These are phyloP conservation scores for Macrotus californicus DNA, from an alignment of 2,113 vertebrate species.

Conservation along the genomic window DNA sequence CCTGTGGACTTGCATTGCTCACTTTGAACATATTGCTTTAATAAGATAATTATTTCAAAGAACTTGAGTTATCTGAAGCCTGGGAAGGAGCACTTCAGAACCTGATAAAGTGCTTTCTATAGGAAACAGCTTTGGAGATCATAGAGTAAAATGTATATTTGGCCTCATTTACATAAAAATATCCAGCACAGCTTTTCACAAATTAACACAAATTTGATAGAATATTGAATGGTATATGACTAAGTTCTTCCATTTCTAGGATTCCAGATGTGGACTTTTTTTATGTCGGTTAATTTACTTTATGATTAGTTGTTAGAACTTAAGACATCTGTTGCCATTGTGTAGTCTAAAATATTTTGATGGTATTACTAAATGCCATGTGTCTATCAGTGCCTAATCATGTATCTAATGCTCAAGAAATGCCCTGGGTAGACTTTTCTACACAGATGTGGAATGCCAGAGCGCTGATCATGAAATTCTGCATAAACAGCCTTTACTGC, in stretches of 20 bases:
- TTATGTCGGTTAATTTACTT: slow-evolving; percentile 65
- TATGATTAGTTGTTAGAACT: slow-evolving; percentile 67
- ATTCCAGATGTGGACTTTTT: slow-evolving; percentile 52
- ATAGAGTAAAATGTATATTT: slow-evolving; percentile 43
- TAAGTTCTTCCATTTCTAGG: slow-evolving; percentile 62
- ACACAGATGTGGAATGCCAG: slow-evolving; percentile 50
- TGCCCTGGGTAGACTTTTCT: slow-evolving; percentile 46
- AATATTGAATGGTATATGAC: slow-evolving; percentile 34
- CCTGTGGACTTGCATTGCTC: background rate
- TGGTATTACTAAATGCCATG: slow-evolving; percentile 53
- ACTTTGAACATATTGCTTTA: slow-evolving; percentile 64
- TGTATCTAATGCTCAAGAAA: slow-evolving; percentile 56
- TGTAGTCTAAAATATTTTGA: slow-evolving; percentile 48
- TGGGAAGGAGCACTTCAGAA: slow-evolving; percentile 38
- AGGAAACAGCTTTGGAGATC: slow-evolving; percentile 1
- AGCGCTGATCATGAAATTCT: slow-evolving; percentile 59
- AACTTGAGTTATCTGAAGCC: slow-evolving; percentile 4
- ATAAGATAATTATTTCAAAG: slow-evolving; percentile 65
- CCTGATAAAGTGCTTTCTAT: slow-evolving; percentile 4
- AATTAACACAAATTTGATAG: slow-evolving; percentile 44
- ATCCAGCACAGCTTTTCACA: background rate
- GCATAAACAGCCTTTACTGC: slow-evolving; percentile 42
- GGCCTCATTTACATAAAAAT: slow-evolving; percentile 17
- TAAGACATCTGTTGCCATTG: slow-evolving; percentile 57
- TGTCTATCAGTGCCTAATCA: slow-evolving; percentile 55